Evolutionary conservation across 2,797 vertebrate genomes (phyloP), one percentile per base, ranked within the genome.

Genomic region (Myripristis murdjan): DNA sequence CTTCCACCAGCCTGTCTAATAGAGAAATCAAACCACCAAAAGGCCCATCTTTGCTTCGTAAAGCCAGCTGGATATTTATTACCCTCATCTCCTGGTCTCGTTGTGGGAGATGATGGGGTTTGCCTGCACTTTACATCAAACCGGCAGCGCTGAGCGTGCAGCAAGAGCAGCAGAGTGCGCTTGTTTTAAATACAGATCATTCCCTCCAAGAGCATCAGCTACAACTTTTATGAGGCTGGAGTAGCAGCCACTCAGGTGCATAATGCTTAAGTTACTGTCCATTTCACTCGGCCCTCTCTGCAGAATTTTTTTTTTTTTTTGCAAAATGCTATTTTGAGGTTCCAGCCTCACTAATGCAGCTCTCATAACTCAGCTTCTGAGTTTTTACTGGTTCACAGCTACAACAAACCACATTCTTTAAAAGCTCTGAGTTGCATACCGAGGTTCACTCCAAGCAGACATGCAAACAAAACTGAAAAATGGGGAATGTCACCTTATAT

Each of bases 21-120:
- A 39, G 54, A 68, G 48, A 59, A 63, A 58, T 79, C 46, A 60
- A 56, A 66, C 58, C 26, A 55, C 39, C 48, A 64, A 51, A 61
- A 48, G 64, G 33, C 20, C 11, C 18, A 55, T 61, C 28, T 7
- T 44, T 3, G 0, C 37, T 9, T 66, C 24, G 3, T 20, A 61
- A 73, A 71, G 31, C 66, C 53, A 70, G 64, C n/a, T 60, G 43
- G n/a, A 48, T 75, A 55, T 75, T 75, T 60, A 73, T 18, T 22
- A 43, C 0, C 51, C 16, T 70, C 41, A 62, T 72, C 46, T 16
- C 56, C 33, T 4, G 23, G 41, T 6, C 26, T 16, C 4, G 31
- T 20, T 2, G 33, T 39, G 44, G 35, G 16, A n/a, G 3, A 33
- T 31, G 61, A 57, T 22, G 56, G 16, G 57, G 5, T 48, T 56